phyloP scores from a whole-genome alignment of 2,888 invertebrate genomes.

The Ichneumoninae sp. region DNA sequence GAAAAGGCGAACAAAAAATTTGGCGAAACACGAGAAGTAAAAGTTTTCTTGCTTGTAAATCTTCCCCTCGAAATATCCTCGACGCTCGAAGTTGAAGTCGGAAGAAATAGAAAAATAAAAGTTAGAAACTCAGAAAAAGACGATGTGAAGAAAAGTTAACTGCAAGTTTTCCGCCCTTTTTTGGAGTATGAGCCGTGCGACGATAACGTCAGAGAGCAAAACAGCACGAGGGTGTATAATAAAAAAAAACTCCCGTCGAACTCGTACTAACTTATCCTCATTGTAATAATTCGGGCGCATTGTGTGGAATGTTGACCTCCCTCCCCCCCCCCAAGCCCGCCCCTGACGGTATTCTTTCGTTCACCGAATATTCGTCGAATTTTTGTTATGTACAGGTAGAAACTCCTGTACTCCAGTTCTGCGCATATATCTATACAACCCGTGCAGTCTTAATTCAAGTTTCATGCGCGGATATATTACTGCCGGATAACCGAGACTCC shows the following conservation, averaged over 20 bases:
- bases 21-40: constrained; percentile 11
- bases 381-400: not conserved
- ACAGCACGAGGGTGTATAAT: not conserved
- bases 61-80: not conserved
- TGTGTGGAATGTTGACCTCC: constrained; percentile 11
- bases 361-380: constrained; percentile 10
- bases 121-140: not conserved
- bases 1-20: not conserved
- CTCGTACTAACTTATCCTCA: constrained; percentile 15
- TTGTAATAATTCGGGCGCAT: constrained; percentile 26
- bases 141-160: constrained; percentile 4
- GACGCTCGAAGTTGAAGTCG: not conserved
- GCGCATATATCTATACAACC: not conserved
- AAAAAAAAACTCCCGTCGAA: constrained; percentile 7
- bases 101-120: not conserved
- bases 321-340: not conserved
- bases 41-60: constrained; percentile 24
- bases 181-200: not conserved
- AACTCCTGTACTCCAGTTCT: not conserved
- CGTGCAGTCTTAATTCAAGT: constrained; percentile 18
- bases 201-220: constrained; percentile 2
- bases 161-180: not conserved
- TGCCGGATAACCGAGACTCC: constrained; percentile 9
- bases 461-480: constrained; percentile 22
- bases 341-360: constrained; percentile 24